Percentiles rank a stretch among this genome's conserved stretches.
Conservation (phyloP, 2,888 invertebrate genomes). For the Abrostola tripartita region DNA sequence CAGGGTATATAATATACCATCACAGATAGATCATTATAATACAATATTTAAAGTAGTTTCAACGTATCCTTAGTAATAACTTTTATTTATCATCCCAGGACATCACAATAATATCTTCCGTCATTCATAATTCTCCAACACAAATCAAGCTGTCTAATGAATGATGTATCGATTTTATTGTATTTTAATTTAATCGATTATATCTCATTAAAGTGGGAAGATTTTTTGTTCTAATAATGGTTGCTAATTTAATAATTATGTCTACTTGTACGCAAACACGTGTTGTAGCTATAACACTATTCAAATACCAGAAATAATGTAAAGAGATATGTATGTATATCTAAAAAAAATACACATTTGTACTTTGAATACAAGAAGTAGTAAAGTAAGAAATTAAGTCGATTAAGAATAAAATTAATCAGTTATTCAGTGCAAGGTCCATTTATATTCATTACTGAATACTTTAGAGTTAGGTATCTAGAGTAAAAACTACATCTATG, state of each 20-base stretch:
- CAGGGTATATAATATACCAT: too few species aligned
- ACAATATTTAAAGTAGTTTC: too few species aligned
- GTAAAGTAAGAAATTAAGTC: background rate
- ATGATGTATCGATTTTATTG: conserved; percentile 26
- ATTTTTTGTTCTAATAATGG: conserved; percentile 11
- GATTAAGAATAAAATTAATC: too few species aligned
- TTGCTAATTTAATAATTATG: background rate
- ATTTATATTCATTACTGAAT: background rate
- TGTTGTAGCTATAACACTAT: background rate
- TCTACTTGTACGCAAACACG: background rate
- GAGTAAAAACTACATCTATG: background rate
- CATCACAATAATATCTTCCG: background rate
- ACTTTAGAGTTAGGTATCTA: background rate
- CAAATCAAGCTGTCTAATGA: conserved; percentile 16
- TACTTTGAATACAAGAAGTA: too few species aligned
- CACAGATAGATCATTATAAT: too few species aligned
- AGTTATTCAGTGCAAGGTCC: too few species aligned
- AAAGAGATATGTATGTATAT: too few species aligned
- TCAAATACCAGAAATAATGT: too few species aligned
- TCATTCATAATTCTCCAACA: conserved; percentile 22
- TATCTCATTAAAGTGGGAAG: conserved; percentile 12
- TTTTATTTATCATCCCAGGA: background rate
- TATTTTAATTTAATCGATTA: conserved; percentile 32
- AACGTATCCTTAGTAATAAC: too few species aligned
- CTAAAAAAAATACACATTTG: too few species aligned